These are phyloP conservation scores for Mystacornis crossleyi DNA, from an alignment of 2,113 vertebrate species.

Conservation along the genomic window DNA sequence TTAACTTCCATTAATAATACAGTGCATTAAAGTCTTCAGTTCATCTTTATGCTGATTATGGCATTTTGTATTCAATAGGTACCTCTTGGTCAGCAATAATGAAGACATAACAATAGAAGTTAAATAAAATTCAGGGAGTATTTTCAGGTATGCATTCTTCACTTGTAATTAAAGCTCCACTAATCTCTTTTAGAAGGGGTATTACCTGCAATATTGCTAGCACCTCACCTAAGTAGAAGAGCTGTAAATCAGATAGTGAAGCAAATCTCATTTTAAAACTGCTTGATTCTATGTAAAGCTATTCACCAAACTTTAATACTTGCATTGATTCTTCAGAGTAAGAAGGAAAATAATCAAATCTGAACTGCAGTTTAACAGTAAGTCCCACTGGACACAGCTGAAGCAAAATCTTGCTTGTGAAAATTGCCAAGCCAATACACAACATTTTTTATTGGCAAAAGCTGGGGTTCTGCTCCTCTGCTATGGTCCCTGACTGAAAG, in stretches of 20 bases:
- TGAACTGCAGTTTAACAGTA: background rate
- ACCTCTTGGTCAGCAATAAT: background rate
- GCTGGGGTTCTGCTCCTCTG: background rate
- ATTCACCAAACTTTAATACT: background rate
- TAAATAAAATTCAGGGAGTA: slow-evolving; percentile 4
- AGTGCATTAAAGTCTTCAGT: background rate
- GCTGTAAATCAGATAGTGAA: background rate
- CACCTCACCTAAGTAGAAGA: background rate
- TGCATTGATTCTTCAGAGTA: background rate
- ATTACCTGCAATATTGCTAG: background rate
- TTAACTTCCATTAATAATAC: background rate
- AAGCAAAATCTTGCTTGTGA: background rate
- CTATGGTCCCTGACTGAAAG: background rate
- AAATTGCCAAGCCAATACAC: background rate
- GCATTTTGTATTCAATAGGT: background rate
- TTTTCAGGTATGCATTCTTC: slow-evolving; percentile 4
- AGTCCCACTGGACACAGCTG: background rate
- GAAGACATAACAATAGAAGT: background rate
- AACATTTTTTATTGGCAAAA: background rate
- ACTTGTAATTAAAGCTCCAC: slow-evolving; percentile 23
- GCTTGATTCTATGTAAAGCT: background rate
- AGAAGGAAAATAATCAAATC: background rate
- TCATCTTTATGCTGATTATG: slow-evolving; percentile 38
- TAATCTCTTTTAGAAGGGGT: background rate
- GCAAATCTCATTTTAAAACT: background rate